Percentiles rank a stretch among this genome's conserved stretches.
Evolutionary conservation across 2,888 invertebrate species (phyloP).

Genomic region (Aspidiotus rigidus): DNA sequence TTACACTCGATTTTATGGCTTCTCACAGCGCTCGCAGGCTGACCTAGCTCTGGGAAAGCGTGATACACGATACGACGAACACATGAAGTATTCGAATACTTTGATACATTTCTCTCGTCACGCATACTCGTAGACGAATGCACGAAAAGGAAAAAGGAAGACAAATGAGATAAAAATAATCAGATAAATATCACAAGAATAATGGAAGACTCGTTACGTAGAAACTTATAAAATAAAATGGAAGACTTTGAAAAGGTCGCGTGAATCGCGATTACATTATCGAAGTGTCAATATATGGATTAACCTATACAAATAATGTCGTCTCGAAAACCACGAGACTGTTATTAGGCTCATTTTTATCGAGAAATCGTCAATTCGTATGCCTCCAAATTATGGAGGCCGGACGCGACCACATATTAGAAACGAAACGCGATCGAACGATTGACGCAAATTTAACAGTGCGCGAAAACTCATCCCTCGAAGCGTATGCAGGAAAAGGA

Average conservation of each 20-base stretch:
- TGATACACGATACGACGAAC: slow-evolving; percentile 14
- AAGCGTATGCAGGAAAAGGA: neutral
- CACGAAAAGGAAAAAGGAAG: slow-evolving; percentile 8
- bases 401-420: too few relatives aligned
- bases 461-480: slow-evolving; percentile 4
- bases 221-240: slow-evolving; percentile 12
- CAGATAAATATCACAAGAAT: neutral
- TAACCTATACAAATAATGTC: too few relatives aligned
- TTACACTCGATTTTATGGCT: neutral
- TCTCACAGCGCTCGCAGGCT: too few relatives aligned
- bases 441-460: slow-evolving; percentile 14
- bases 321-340: too few relatives aligned
- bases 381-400: too few relatives aligned
- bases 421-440: slow-evolving; percentile 13
- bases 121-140: slow-evolving; percentile 7
- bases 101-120: slow-evolving; percentile 7
- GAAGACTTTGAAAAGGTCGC: slow-evolving; percentile 12
- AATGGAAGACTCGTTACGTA: neutral
- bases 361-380: too few relatives aligned
- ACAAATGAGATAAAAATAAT: slow-evolving; percentile 5
- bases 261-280: too few relatives aligned
- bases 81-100: slow-evolving; percentile 17
- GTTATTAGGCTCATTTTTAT: too few relatives aligned
- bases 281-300: too few relatives aligned
- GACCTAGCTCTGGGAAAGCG: slow-evolving; percentile 3